Percentiles rank a stretch among this genome's conserved stretches.
These are phyloP conservation scores for Clostera curtula DNA, from an alignment of 2,888 invertebrate species.

Conservation along the genomic window DNA sequence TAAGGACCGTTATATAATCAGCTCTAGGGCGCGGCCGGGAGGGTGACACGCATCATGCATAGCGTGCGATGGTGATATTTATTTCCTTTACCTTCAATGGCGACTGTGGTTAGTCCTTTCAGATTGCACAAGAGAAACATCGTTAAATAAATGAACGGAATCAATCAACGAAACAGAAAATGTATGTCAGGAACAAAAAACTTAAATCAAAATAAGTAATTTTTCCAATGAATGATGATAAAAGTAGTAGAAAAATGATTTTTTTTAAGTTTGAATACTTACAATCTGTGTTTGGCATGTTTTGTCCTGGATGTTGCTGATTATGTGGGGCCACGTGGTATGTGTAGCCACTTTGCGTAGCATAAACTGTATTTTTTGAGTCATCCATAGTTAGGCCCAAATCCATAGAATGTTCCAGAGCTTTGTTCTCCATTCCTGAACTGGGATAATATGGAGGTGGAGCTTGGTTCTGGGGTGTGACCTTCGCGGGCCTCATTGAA, in stretches of 20 bases:
- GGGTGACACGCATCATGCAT: conserved; percentile 14
- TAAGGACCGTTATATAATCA: conserved; percentile 3
- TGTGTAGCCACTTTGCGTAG: conserved; percentile 88
- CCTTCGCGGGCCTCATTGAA: conserved; percentile 87
- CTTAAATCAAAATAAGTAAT: background rate
- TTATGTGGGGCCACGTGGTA: conserved; percentile 85
- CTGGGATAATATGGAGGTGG: conserved; percentile 93
- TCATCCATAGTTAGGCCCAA: conserved; percentile 88
- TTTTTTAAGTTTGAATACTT: conserved; percentile 52
- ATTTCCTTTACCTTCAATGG: conserved; percentile 36
- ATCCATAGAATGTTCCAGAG: conserved; percentile 91
- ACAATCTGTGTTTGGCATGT: conserved; percentile 87
- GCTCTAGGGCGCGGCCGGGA: background rate
- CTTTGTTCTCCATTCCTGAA: conserved; percentile 92
- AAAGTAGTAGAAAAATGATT: background rate
- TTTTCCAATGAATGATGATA: background rate
- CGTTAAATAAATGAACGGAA: conserved; percentile 23
- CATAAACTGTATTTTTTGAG: conserved; percentile 88
- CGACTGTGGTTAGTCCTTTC: conserved; percentile 42
- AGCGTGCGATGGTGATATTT: conserved; percentile 14
- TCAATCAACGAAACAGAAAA: conserved; percentile 20
- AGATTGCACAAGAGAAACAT: conserved; percentile 35
- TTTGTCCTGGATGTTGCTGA: conserved; percentile 76
- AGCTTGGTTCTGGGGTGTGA: conserved; percentile 89
- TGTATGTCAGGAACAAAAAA: conserved; percentile 1